Evolutionary conservation across 2,888 invertebrate species (phyloP).

Genomic region (Tachina fera): DNA sequence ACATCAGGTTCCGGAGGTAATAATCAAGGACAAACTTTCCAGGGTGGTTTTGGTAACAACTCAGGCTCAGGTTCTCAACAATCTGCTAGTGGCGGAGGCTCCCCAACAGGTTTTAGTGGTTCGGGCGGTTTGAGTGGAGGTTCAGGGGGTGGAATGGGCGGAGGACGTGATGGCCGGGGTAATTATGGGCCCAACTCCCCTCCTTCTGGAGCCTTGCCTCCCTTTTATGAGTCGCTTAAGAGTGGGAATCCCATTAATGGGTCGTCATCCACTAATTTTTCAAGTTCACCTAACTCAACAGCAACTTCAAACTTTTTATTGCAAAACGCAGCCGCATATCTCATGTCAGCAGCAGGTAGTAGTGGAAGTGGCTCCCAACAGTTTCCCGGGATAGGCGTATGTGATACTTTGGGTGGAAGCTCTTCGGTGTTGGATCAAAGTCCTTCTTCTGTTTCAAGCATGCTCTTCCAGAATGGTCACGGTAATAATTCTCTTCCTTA

Average conservation of each 20-base stretch:
- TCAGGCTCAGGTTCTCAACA: slow-evolving; percentile 74
- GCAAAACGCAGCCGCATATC: slow-evolving; percentile 86
- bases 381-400: slow-evolving; percentile 84
- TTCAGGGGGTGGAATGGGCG: slow-evolving; percentile 89
- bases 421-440: slow-evolving; percentile 73
- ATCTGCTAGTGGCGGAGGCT: slow-evolving; percentile 84
- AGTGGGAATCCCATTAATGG: slow-evolving; percentile 87
- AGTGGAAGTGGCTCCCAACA: slow-evolving; percentile 67
- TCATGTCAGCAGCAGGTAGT: slow-evolving; percentile 85
- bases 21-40: slow-evolving; percentile 82
- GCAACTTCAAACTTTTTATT: slow-evolving; percentile 85
- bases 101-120: slow-evolving; percentile 77
- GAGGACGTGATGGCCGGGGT: slow-evolving; percentile 91
- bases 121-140: slow-evolving; percentile 84
- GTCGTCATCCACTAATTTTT: slow-evolving; percentile 69
- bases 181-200: slow-evolving; percentile 95
- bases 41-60: slow-evolving; percentile 77
- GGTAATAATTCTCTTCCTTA: slow-evolving; percentile 75
- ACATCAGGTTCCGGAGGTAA: slow-evolving; percentile 84
- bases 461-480: slow-evolving; percentile 79
- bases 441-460: slow-evolving; percentile 69
- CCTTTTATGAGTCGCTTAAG: slow-evolving; percentile 94
- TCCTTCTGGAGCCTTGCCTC: slow-evolving; percentile 93
- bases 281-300: slow-evolving; percentile 83
- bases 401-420: slow-evolving; percentile 75